These are phyloP conservation scores for Phoxinus dragarum DNA, from an alignment of 2,797 vertebrate species.

Conservation along the genomic window DNA sequence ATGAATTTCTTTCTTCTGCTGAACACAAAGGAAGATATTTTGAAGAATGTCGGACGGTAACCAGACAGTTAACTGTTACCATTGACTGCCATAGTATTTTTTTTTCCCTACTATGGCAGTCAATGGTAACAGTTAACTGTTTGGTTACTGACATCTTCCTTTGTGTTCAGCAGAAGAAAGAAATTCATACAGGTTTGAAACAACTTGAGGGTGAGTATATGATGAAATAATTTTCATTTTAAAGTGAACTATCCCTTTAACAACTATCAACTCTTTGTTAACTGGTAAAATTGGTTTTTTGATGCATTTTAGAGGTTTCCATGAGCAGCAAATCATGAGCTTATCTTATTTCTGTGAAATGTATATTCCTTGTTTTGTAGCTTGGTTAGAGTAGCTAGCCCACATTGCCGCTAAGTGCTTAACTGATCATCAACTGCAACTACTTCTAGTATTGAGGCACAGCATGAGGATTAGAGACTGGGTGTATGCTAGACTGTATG, in stretches of 20 bases:
- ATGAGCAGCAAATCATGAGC: not conserved
- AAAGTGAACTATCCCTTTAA: not conserved
- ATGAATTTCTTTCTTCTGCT: too few species aligned
- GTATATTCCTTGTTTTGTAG: not conserved
- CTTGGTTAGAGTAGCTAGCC: not conserved
- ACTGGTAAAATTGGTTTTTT: not conserved
- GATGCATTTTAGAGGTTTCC: not conserved
- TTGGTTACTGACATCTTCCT: too few species aligned
- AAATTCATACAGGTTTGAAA: too few species aligned
- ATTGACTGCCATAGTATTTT: too few species aligned
- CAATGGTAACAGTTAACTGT: too few species aligned
- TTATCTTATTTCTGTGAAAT: not conserved
- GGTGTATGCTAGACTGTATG: not conserved
- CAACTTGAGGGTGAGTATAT: too few species aligned
- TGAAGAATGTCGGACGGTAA: too few species aligned
- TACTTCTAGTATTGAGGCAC: not conserved
- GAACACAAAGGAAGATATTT: too few species aligned
- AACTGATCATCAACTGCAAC: slow-evolving; percentile 7
- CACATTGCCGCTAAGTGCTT: slow-evolving; percentile 2
- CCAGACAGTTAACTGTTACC: too few species aligned
- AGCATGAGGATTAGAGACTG: slow-evolving; percentile 19
- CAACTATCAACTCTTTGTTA: not conserved
- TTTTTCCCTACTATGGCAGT: too few species aligned
- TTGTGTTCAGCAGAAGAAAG: too few species aligned
- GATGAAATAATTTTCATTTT: too few species aligned